Base-by-base conservation (phyloP, 35 echinoderm and acorn worm genomes). In the Ophiothrix spiculata region DNA sequence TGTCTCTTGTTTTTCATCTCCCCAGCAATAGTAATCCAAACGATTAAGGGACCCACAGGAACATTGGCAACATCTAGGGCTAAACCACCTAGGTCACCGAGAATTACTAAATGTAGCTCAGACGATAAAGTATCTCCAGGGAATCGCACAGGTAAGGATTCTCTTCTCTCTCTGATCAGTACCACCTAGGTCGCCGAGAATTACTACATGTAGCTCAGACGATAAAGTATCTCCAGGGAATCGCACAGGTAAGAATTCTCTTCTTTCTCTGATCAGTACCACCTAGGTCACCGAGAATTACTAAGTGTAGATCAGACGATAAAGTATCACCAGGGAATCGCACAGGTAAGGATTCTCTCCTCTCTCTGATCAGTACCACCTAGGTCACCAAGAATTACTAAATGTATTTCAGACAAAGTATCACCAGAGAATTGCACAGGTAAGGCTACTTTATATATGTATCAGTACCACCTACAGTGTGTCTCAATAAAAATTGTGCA, bases 341-440 rank as follows among this genome's bases (percentile, higher is more conserved):
- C n/a, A n/a, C n/a, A n/a, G n/a, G n/a, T n/a, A n/a, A n/a, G n/a
- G n/a, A n/a, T n/a, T n/a, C n/a, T n/a, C n/a, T n/a, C n/a, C n/a
- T n/a, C n/a, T n/a, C n/a, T n/a, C n/a, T n/a, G n/a, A n/a, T n/a
- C n/a, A n/a, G n/a, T n/a, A n/a, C n/a, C n/a, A n/a, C n/a, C n/a
- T n/a, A n/a, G n/a, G n/a, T n/a, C n/a, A n/a, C n/a, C n/a, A n/a
- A n/a, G n/a, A n/a, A n/a, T n/a, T n/a, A n/a, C n/a, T n/a, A n/a
- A n/a, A n/a, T n/a, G 82, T 84, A 31, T 73, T 63, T 15, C 46
- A 84, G 31, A 69, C 82, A 25, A 84, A 84, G 34, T 49, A 56
- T 37, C 11, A 23, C 19, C 31, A 17, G 12, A n/a, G 33, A 56
- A n/a, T n/a, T n/a, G n/a, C 0, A 37, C 31, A 36, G 12, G 77